Evolutionary conservation across 2,888 invertebrate genomes (phyloP).

Genomic region (Mesorhabditis sp.): DNA sequence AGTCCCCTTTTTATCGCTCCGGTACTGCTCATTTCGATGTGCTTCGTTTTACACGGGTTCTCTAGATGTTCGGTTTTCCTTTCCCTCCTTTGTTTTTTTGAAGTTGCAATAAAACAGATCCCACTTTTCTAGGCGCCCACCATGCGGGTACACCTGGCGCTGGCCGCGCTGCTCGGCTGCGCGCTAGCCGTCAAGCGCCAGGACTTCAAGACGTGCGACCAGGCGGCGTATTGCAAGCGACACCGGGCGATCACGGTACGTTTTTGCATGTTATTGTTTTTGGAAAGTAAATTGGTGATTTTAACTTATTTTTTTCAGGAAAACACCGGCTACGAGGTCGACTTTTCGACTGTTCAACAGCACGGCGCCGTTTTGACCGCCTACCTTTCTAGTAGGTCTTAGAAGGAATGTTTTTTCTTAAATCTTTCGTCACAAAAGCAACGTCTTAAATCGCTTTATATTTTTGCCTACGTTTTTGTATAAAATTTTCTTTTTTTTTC

Average conservation of each 20-base stretch:
- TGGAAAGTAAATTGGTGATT: neutral
- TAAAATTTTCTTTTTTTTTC: too few relatives aligned
- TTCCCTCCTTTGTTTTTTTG: too few relatives aligned
- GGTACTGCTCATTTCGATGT: too few relatives aligned
- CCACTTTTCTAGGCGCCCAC: neutral
- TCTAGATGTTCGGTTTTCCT: neutral
- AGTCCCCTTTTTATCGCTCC: neutral
- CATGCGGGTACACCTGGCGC: neutral
- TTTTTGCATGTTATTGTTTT: neutral
- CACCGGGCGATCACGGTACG: slow-evolving; percentile 34
- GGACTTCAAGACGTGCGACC: slow-evolving; percentile 57
- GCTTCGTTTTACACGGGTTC: neutral
- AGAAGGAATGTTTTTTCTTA: neutral
- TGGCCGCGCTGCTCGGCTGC: slow-evolving; percentile 9
- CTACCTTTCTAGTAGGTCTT: neutral
- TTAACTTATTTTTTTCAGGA: slow-evolving; percentile 18
- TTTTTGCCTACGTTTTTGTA: too few relatives aligned
- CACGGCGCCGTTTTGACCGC: slow-evolving; percentile 16
- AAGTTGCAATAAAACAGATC: neutral
- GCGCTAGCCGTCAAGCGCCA: slow-evolving; percentile 39
- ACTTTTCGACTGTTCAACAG: slow-evolving; percentile 21
- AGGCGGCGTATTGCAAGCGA: slow-evolving; percentile 53
- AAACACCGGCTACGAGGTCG: slow-evolving; percentile 42
- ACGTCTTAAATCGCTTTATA: too few relatives aligned
- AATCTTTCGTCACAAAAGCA: too few relatives aligned